Evolutionary conservation across 1,140 invertebrate genomes (phyloP).

Genomic region (Pantala flavescens): DNA sequence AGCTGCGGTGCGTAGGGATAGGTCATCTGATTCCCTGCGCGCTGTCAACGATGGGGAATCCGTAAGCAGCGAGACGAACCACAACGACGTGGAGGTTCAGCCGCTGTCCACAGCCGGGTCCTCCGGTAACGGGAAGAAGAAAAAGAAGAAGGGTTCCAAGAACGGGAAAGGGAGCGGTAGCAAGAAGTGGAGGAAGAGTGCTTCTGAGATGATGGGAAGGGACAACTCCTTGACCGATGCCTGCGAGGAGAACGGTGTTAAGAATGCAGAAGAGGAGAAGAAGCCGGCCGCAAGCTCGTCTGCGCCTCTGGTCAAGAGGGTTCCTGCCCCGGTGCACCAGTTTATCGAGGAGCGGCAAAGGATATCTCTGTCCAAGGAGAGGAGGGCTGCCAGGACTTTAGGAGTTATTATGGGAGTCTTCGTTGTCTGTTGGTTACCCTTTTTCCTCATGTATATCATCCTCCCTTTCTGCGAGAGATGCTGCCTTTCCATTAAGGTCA

Average conservation of each 20-base stretch:
- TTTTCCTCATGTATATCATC: constrained; percentile 91
- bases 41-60: constrained; percentile 53
- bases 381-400: constrained; percentile 80
- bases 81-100: constrained; percentile 37
- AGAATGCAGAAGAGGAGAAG: constrained; percentile 29
- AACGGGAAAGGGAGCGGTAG: neutral
- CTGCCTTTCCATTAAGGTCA: constrained; percentile 58
- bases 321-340: constrained; percentile 57
- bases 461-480: constrained; percentile 72
- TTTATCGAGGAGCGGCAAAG: constrained; percentile 90
- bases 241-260: neutral
- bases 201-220: neutral
- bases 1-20: neutral
- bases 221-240: neutral
- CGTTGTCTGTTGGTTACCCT: constrained; percentile 93
- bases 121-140: constrained; percentile 12
- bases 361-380: constrained; percentile 83
- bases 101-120: neutral
- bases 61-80: constrained; percentile 64
- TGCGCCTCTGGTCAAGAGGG: constrained; percentile 22
- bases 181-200: neutral
- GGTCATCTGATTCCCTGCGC: constrained; percentile 28
- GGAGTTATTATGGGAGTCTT: constrained; percentile 93
- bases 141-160: neutral
- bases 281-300: constrained; percentile 35